Evolutionary conservation across 1,140 invertebrate species (phyloP).

Genomic region (Drosophila gunungcola): DNA sequence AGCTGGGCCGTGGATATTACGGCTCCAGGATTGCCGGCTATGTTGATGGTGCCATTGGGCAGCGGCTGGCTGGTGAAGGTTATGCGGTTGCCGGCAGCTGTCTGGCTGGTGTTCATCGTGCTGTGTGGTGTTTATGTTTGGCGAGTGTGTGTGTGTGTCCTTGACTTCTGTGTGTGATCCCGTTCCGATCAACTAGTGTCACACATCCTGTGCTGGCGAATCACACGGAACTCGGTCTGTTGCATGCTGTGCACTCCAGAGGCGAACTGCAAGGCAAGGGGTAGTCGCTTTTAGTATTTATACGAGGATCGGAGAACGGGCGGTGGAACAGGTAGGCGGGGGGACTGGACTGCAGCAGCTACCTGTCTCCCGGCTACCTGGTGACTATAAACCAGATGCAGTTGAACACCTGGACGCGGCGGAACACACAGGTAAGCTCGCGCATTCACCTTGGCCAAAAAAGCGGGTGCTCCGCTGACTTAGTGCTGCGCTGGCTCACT

Average conservation of each 20-base stretch:
- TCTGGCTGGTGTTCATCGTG: slow-evolving; percentile 79
- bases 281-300: slow-evolving; percentile 42
- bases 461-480: slow-evolving; percentile 69
- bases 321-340: slow-evolving; percentile 13
- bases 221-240: slow-evolving; percentile 49
- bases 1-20: slow-evolving; percentile 78
- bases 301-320: background rate
- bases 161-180: slow-evolving; percentile 18
- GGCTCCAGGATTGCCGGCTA: slow-evolving; percentile 66
- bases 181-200: slow-evolving; percentile 60
- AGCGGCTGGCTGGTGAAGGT: slow-evolving; percentile 86
- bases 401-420: slow-evolving; percentile 19
- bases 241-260: slow-evolving; percentile 54
- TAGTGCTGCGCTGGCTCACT: slow-evolving; percentile 66
- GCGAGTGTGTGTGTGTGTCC: slow-evolving; percentile 22
- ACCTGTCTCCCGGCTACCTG: slow-evolving; percentile 39
- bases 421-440: slow-evolving; percentile 18
- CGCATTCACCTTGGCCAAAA: slow-evolving; percentile 71
- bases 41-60: slow-evolving; percentile 87
- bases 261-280: slow-evolving; percentile 62
- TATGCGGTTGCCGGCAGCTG: slow-evolving; percentile 83
- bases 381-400: slow-evolving; percentile 37
- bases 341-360: slow-evolving; percentile 10
- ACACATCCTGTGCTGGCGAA: slow-evolving; percentile 60
- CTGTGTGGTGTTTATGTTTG: slow-evolving; percentile 28